These are phyloP conservation scores for Amphibalanus amphitrite DNA, from an alignment of 1,140 invertebrate species.

Conservation along the genomic window DNA sequence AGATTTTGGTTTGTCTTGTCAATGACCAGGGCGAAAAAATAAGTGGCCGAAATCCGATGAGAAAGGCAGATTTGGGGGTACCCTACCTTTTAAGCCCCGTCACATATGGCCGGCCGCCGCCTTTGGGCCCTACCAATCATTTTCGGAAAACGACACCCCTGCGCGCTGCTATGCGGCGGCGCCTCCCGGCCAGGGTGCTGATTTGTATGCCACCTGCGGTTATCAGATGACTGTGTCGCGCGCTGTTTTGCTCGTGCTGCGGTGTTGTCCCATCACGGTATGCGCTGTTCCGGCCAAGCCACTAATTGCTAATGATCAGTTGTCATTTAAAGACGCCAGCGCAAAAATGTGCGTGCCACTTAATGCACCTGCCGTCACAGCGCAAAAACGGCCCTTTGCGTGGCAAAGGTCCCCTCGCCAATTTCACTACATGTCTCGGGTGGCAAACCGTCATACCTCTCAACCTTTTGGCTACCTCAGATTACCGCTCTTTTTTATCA, in stretches of 20 bases:
- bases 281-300: no score
- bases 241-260: not conserved
- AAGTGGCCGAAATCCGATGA: no score
- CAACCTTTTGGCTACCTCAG: not conserved
- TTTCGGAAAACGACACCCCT: no score
- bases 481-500: not conserved
- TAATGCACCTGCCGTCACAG: not conserved
- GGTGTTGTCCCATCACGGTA: not conserved
- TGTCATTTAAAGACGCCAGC: not conserved
- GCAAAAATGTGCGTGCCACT: not conserved
- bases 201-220: not conserved
- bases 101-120: no score
- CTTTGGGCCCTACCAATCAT: no score
- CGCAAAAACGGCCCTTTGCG: not conserved
- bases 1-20: no score
- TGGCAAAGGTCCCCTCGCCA: not conserved
- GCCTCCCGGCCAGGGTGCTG: not conserved
- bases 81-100: no score
- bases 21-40: no score
- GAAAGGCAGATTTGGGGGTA: no score
- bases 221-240: not conserved
- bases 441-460: not conserved
- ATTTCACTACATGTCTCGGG: not conserved
- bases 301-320: not conserved
- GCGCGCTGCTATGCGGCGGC: no score